Percentiles rank a stretch among this genome's conserved stretches.
Conservation (phyloP, 2,113 vertebrate species). For the Lepisosteus oculatus region DNA sequence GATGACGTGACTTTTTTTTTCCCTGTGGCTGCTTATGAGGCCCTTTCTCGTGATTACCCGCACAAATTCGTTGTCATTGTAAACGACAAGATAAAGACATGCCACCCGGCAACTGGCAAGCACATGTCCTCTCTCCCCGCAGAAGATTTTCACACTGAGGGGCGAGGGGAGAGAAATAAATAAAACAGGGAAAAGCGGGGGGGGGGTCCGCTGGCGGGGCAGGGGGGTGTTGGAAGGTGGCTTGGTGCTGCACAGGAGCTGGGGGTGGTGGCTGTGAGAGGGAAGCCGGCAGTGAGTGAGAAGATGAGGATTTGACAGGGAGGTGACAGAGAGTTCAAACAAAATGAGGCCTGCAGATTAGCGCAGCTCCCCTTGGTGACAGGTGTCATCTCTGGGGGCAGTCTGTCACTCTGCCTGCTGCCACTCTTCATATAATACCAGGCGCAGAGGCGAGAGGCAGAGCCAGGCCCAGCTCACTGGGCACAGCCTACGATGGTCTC, state of each 20-base stretch:
- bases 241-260: conserved; percentile 13
- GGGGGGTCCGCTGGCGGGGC: conserved; percentile 23
- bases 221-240: neutral
- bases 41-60: neutral
- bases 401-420: conserved; percentile 94
- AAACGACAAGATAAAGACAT: neutral
- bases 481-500: conserved; percentile 49
- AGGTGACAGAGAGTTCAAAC: conserved; percentile 92
- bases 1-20: neutral
- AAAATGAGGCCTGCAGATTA: conserved; percentile 97
- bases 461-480: conserved; percentile 55
- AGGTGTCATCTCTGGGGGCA: conserved; percentile 99
- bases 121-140: neutral
- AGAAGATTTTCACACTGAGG: neutral
- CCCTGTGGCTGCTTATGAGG: no score
- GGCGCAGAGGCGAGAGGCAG: conserved; percentile 59
- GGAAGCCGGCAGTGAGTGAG: conserved; percentile 81
- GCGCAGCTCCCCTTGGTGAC: conserved; percentile 89
- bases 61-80: neutral
- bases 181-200: conserved; percentile 7
- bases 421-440: conserved; percentile 88
- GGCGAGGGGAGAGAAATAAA: neutral
- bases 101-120: neutral
- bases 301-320: conserved; percentile 93
- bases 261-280: conserved; percentile 43